A percentile compares a stretch with the other conserved stretches of the same genome.
Evolutionary conservation across 2,888 invertebrate genomes (phyloP).

Genomic region (Meandrusa payeni): DNA sequence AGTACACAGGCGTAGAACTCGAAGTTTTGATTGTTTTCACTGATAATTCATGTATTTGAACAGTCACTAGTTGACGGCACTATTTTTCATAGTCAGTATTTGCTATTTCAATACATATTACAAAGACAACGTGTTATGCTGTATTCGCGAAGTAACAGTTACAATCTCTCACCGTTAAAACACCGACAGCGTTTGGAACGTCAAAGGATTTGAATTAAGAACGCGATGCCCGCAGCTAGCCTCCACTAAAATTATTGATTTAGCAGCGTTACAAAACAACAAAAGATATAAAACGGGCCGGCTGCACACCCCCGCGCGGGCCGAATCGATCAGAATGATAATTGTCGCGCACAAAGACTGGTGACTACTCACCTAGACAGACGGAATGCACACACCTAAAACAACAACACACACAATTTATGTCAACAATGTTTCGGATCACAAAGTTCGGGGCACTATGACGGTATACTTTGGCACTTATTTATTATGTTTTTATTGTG

Average conservation of each 20-base stretch:
- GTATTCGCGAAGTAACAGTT: conserved; percentile 29
- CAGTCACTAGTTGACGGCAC: conserved; percentile 23
- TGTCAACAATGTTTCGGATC: conserved; percentile 52
- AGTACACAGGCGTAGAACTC: conserved; percentile 4
- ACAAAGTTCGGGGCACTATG: conserved; percentile 42
- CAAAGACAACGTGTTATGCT: conserved; percentile 21
- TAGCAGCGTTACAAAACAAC: conserved; percentile 74
- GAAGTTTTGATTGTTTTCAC: conserved; percentile 6
- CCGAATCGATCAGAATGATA: conserved; percentile 78
- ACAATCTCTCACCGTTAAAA: conserved; percentile 29
- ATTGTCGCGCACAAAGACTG: conserved; percentile 79
- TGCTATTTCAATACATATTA: conserved; percentile 24
- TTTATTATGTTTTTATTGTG: conserved; percentile 50
- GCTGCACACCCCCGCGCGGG: conserved; percentile 71
- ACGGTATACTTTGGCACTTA: conserved; percentile 42
- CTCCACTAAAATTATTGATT: conserved; percentile 79
- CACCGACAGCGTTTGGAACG: conserved; percentile 34
- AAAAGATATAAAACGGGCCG: conserved; percentile 77
- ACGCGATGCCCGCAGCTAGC: conserved; percentile 42
- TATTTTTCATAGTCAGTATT: conserved; percentile 40
- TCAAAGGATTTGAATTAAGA: conserved; percentile 39
- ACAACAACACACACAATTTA: conserved; percentile 63
- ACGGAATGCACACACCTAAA: conserved; percentile 69
- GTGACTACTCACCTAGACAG: conserved; percentile 74
- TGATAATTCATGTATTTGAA: conserved; percentile 4